These are phyloP conservation scores for Syndactyla subalaris DNA, from an alignment of 2,797 vertebrate species.

Conservation along the genomic window DNA sequence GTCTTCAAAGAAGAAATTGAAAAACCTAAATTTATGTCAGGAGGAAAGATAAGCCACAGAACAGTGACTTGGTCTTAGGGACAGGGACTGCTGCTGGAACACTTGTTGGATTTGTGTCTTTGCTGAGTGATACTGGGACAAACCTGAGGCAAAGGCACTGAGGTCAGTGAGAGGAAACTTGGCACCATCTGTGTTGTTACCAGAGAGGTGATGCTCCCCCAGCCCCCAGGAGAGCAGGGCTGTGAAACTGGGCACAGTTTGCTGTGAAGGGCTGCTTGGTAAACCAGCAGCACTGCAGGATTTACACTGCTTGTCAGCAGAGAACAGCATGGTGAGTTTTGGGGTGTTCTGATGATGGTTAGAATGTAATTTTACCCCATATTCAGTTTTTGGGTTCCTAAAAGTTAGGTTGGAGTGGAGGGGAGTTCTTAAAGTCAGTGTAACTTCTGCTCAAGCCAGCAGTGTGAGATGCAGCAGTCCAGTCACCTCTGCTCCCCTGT, in stretches of 20 bases:
- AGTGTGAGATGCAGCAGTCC: neutral
- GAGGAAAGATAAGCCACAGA: neutral
- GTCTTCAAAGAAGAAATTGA: neutral
- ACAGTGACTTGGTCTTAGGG: neutral
- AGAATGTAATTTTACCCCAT: neutral
- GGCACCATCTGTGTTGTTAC: rapidly evolving
- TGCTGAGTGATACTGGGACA: neutral
- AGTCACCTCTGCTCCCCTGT: neutral
- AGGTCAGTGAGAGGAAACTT: neutral
- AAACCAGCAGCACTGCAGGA: neutral
- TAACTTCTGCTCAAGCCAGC: neutral
- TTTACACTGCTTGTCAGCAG: neutral
- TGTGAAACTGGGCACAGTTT: neutral
- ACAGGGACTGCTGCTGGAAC: neutral
- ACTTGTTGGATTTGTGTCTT: neutral
- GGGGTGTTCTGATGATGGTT: neutral
- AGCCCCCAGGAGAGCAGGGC: rapidly evolving
- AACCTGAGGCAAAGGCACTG: neutral
- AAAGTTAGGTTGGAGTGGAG: neutral
- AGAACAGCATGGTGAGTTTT: neutral
- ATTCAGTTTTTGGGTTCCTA: neutral
- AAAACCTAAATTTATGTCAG: neutral
- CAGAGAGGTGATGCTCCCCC: neutral
- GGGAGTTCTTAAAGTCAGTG: neutral
- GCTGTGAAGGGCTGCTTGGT: neutral